Percentiles rank a stretch among this genome's conserved stretches.
These are phyloP conservation scores for Leucopternis melanops DNA, from an alignment of 2,113 vertebrate genomes.

Conservation along the genomic window DNA sequence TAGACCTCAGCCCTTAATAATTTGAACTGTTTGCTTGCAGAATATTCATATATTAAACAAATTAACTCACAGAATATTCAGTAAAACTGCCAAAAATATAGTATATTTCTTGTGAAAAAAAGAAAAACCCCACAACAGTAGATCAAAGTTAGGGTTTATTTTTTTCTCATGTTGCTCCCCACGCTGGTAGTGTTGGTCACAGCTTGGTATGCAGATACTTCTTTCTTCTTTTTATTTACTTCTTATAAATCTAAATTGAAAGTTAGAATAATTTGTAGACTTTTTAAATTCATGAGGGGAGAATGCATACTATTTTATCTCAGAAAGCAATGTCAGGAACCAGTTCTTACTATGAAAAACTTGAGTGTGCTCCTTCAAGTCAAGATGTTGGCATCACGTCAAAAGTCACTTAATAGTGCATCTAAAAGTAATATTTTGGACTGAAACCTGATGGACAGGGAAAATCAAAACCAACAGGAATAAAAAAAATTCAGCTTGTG, in stretches of 20 bases:
- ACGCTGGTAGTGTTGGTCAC: background rate
- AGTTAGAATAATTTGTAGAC: background rate
- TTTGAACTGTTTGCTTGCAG: background rate
- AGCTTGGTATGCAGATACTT: background rate
- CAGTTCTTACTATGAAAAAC: background rate
- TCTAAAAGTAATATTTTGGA: background rate
- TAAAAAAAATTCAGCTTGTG: background rate
- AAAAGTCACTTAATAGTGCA: background rate
- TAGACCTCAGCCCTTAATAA: background rate
- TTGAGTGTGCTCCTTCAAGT: background rate
- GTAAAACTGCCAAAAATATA: background rate
- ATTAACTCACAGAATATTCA: background rate
- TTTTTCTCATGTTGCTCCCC: background rate
- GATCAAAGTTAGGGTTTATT: background rate
- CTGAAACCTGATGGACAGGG: background rate
- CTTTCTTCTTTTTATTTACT: background rate
- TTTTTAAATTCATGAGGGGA: background rate
- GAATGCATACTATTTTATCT: background rate
- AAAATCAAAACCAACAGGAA: background rate
- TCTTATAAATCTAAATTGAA: background rate
- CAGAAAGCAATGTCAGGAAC: background rate
- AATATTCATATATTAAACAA: background rate
- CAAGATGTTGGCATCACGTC: background rate
- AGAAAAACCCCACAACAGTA: background rate
- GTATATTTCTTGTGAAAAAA: background rate